These are phyloP conservation scores for Dicerorhinus sumatrensis DNA, from an alignment of 2,113 vertebrate genomes.

Conservation along the genomic window DNA sequence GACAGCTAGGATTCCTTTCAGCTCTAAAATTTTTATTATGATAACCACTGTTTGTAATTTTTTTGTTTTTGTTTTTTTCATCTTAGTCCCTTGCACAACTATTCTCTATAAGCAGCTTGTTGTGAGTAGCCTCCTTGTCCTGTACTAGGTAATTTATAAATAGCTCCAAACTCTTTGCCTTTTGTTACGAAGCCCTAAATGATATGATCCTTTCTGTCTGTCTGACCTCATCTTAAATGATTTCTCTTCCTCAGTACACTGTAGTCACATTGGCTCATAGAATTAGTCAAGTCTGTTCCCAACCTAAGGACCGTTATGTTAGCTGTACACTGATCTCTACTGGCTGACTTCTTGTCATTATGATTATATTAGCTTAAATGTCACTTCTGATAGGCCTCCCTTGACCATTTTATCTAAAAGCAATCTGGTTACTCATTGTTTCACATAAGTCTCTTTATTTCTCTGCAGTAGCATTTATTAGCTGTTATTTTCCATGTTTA, in stretches of 20 bases:
- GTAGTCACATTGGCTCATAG: background rate
- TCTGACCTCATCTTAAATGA: background rate
- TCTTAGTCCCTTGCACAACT: background rate
- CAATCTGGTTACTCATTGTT: background rate
- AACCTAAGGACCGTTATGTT: background rate
- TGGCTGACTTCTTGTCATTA: background rate
- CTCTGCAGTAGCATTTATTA: background rate
- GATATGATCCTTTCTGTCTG: background rate
- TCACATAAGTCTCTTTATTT: background rate
- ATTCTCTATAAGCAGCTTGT: background rate
- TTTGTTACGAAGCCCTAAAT: background rate
- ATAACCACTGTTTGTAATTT: background rate
- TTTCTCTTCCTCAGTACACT: background rate
- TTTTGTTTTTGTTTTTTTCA: background rate
- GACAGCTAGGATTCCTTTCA: background rate
- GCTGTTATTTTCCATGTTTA: background rate
- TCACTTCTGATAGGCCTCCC: background rate
- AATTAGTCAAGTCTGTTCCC: background rate
- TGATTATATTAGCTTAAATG: background rate
- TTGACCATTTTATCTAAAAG: background rate
- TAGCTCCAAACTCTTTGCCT: background rate
- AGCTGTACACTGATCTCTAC: background rate
- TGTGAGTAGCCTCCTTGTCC: background rate
- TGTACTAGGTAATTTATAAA: background rate
- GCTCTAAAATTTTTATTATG: background rate